Evolutionary conservation across 2,113 vertebrate species (phyloP).

Genomic region (Probosciger aterrimus): DNA sequence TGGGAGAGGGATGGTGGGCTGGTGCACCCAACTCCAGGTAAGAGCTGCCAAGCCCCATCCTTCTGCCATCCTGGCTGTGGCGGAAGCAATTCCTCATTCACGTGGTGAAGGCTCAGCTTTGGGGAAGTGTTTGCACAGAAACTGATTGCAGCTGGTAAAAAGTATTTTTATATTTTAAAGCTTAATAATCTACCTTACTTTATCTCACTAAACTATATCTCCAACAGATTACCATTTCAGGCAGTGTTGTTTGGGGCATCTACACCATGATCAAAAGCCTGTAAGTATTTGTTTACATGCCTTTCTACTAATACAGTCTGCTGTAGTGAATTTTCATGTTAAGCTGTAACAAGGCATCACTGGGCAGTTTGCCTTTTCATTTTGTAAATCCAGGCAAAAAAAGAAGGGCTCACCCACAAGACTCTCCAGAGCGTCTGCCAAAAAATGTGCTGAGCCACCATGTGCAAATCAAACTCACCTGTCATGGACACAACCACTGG

Average conservation of each 20-base stretch:
- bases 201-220: neutral
- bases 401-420: neutral
- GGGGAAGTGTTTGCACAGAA: neutral
- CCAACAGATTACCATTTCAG: neutral
- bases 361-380: neutral
- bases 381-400: neutral
- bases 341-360: neutral
- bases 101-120: neutral
- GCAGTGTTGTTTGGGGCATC: neutral
- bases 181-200: neutral
- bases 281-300: neutral
- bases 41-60: neutral
- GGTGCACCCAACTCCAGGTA: fast-evolving
- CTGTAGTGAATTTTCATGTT: neutral
- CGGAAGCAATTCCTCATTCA: neutral
- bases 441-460: neutral
- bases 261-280: neutral
- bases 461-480: neutral
- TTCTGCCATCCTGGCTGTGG: neutral
- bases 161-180: neutral
- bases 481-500: fast-evolving
- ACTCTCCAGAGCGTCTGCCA: neutral
- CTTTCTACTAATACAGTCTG: neutral
- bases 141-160: neutral
- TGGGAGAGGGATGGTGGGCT: neutral